Evolutionary conservation across 2,113 vertebrate species (phyloP), one percentile per base, ranked within the genome.

Genomic region (Thunnus thynnus): DNA sequence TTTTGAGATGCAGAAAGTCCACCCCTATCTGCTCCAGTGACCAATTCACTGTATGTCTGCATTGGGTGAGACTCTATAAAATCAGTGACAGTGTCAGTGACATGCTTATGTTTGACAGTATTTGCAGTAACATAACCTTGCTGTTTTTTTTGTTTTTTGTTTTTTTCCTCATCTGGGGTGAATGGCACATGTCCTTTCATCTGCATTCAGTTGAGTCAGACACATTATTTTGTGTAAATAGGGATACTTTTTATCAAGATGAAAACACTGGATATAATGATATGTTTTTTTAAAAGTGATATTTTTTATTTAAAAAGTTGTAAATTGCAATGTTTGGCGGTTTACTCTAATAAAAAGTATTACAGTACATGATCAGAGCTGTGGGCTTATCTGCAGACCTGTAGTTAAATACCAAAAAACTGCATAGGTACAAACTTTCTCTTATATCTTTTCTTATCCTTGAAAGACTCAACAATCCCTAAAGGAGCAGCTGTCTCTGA

Each of bases 401-500:
- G n/a, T 9, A 58, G 27, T 73, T 67, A 52, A 67, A 67, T 51
- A 0, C 69, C 6, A 61, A 63, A 44, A 66, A 12, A 41, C 41
- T 54, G 1, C 41, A 74, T 65, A 60, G 41, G 3, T 11, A 50
- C 48, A 55, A 6, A 25, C 3, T 44, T 68, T 22, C 22, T 22
- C 56, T 68, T 9, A 60, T 68, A 4, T 76, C 41, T 18, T 22
- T 20, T 46, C 32, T 54, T 20, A 67, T 69, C 22, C 11, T 46
- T 50, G 1, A 64, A 72, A 68, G 20, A 65, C 13, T 4, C 22
- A 72, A 57, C 11, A 14, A 17, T 18, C 2, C 54, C 13, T 61
- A 3, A 76, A 73, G 47, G 27, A 47, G 32, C 62, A 83, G 51
- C 50, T 80, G 27, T 63, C 57, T 85, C 41, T 4, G 30, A 64